Evolutionary conservation across 2,888 invertebrate genomes (phyloP), one percentile per base, ranked within the genome.

Genomic region (Diachrysia chrysitis): DNA sequence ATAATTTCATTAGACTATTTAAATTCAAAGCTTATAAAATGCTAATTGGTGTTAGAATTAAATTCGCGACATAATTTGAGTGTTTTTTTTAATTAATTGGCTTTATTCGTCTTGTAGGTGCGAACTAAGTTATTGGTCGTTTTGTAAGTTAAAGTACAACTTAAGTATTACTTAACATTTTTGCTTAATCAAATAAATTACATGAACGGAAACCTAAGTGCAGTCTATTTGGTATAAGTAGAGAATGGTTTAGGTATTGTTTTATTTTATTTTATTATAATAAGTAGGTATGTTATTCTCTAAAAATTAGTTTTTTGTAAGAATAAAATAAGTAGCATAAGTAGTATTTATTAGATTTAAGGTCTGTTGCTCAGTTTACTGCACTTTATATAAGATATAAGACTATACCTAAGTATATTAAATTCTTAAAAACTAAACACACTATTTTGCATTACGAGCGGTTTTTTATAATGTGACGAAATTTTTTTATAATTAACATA

Each of bases 1-100:
- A 48, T 63, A 66, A 61, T 71, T 63, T 37, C 1, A 7, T 1
- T 53, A 12, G 35, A n/a, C 12, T 16, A 51, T 56, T 64, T 54
- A 14, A 56, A 60, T 71, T 46, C 35, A 21, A 51, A 23, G 6
- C 6, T 48, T 37, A 51, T 16, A 53, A 58, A 35, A 53, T 3
- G 2, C 23, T 2, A 7, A 35, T 2, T 17, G 19, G 35, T 46
- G 23, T n/a, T 51, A 46, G 10, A 42, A 53, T 59, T 58, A 42
- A 51, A 51, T 42, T 0, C 1, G 2, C 21, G 48, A n/a, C 29
- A 58, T 60, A 21, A 42, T 59, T 57, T 12, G 7, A 46, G 17
- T 53, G 2, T 3, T 54, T 35, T 51, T 17, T 7, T 12, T 12
- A 12, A n/a, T n/a, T 42, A 23, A 14, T 19, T 35, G 2, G 0